These are phyloP conservation scores for Eubasilissa splendida DNA, from an alignment of 2,888 invertebrate genomes.

Conservation along the genomic window DNA sequence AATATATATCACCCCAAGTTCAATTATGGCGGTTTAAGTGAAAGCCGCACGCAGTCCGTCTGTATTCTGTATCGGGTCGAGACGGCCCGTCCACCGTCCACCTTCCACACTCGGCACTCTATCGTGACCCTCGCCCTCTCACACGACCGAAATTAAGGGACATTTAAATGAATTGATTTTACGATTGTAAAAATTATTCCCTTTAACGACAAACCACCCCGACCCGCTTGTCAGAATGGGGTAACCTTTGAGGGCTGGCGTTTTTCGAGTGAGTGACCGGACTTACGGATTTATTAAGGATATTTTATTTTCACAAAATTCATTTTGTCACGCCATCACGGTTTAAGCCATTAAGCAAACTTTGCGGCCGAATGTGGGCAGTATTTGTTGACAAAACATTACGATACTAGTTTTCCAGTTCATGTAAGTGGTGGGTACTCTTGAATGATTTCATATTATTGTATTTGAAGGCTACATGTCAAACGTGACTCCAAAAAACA, in stretches of 20 bases:
- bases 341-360: no score
- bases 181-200: constrained; percentile 33
- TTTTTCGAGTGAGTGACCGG: neutral
- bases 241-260: neutral
- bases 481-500: no score
- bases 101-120: constrained; percentile 1
- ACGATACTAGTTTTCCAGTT: no score
- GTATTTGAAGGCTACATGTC: no score
- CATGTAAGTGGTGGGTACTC: no score
- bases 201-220: constrained; percentile 1
- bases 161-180: constrained; percentile 48
- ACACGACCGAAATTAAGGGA: constrained; percentile 39
- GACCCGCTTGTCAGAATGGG: constrained; percentile 8
- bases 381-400: no score
- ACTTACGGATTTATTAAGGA: no score
- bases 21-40: constrained; percentile 53
- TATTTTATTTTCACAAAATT: no score
- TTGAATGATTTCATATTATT: no score
- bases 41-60: constrained; percentile 43
- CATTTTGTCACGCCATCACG: no score
- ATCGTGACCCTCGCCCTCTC: constrained; percentile 42
- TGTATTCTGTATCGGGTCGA: neutral
- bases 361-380: no score
- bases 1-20: constrained; percentile 17
- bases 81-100: neutral